Percentiles rank a stretch among this genome's conserved stretches.
These are phyloP conservation scores for Labrus mixtus DNA, from an alignment of 2,113 vertebrate species.

Conservation along the genomic window DNA sequence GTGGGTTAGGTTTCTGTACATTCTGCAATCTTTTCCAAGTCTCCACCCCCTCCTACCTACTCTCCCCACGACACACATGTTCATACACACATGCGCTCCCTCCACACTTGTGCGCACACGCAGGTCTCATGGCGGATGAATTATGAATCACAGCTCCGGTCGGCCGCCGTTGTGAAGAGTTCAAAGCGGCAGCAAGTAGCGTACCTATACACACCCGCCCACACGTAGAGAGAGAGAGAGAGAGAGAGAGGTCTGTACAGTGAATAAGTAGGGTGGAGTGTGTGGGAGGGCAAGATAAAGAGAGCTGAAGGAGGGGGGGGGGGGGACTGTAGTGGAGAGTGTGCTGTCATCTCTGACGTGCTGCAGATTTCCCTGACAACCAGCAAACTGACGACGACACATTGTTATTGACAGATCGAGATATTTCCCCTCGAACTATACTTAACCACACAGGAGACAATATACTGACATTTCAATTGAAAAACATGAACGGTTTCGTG, in stretches of 20 bases:
- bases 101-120: conserved; percentile 22
- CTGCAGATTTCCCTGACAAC: conserved; percentile 30
- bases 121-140: conserved; percentile 53
- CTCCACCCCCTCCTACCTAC: not conserved
- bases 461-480: too few relatives aligned
- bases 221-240: not conserved
- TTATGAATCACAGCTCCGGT: conserved; percentile 70
- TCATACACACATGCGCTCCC: not conserved
- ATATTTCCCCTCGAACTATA: too few relatives aligned
- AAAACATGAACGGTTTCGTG: too few relatives aligned
- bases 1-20: too few relatives aligned
- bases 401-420: too few relatives aligned
- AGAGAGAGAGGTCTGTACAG: conserved; percentile 1
- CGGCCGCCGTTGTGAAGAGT: conserved; percentile 40
- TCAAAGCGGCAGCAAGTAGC: conserved; percentile 54
- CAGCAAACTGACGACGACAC: not conserved
- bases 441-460: too few relatives aligned
- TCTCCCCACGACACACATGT: too few relatives aligned
- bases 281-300: conserved; percentile 53
- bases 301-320: conserved; percentile 16
- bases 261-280: conserved; percentile 12
- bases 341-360: conserved; percentile 25
- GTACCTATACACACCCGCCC: not conserved
- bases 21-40: too few relatives aligned
- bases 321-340: not conserved